Evolutionary conservation across 2,797 vertebrate species (phyloP).

Genomic region (Jordanella pulchra): DNA sequence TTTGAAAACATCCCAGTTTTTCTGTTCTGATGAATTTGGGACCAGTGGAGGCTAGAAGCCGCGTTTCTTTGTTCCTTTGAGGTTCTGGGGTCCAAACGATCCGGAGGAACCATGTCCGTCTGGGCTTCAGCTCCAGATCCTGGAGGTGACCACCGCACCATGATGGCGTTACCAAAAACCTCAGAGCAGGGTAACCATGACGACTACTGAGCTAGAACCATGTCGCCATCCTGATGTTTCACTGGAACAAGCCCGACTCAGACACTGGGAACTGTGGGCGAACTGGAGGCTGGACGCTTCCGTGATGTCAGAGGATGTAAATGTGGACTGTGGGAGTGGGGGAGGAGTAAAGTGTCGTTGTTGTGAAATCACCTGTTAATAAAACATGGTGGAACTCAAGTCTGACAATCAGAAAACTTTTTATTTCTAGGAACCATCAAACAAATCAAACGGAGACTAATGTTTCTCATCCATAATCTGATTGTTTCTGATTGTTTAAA

Average conservation of each 20-base stretch:
- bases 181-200: background rate
- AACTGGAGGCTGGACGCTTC: conserved; percentile 29
- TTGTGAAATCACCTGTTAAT: conserved; percentile 7
- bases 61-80: background rate
- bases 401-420: background rate
- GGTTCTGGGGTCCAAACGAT: rapidly evolving
- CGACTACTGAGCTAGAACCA: conserved; percentile 28
- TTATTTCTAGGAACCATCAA: too few relatives aligned
- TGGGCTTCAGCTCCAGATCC: conserved; percentile 27
- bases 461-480: too few relatives aligned
- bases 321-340: conserved; percentile 3
- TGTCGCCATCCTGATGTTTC: conserved; percentile 1
- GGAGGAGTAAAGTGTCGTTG: background rate
- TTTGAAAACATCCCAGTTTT: background rate
- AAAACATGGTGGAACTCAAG: conserved; percentile 2
- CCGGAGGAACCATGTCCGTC: background rate
- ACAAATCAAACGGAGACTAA: too few relatives aligned
- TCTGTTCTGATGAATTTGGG: too few relatives aligned
- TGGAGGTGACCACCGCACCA: conserved; percentile 28
- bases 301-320: conserved; percentile 53
- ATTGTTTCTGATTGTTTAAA: too few relatives aligned
- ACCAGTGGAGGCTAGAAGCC: too few relatives aligned
- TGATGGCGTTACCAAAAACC: conserved; percentile 28
- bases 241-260: conserved; percentile 14
- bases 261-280: conserved; percentile 17